Base-by-base conservation (phyloP, 2,888 invertebrate species). In the Leuctra nigra region DNA sequence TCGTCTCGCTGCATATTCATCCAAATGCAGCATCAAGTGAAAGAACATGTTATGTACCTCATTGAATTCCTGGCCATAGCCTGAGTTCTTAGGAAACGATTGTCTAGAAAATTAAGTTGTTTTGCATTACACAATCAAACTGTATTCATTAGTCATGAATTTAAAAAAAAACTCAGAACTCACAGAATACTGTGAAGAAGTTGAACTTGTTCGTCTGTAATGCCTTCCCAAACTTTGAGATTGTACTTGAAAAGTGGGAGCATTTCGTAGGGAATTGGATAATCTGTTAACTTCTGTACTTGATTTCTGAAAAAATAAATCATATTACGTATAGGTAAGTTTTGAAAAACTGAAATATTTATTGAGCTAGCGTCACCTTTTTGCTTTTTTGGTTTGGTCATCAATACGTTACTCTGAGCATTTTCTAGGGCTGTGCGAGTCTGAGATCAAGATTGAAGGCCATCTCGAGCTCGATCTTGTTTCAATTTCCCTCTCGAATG, bases 1-100 rank as follows among this genome's bases (percentile, higher is more conserved):
- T 44, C 63, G 61, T 36, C 57, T 57, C 58, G 66, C 63, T 56
- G 69, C 68, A 61, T 67, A 66, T 52, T 71, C 71, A 58, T 71
- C 70, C 53, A 69, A 61, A 50, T 66, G 65, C 20, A 70, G 57
- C 20, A 70, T 61, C 11, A 61, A 58, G 33, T 65, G 62, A 14
- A 68, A 61, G 24, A 66, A 60, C 20, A 61, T 22, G 16, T 41
- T 61, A 56, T 69, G 69, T 54, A 67, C 66, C 2, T 59, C 41
- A 24, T 54, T 33, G 23, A 38, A 23, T 9, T 16, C 23, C 9
- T 36, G 16, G 50, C 48, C 23, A 11, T 35, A 18, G 35, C 13
- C 25, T 11, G 16, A n/a, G n/a, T 24, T 14, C 2, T 4, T 1
- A n/a, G 47, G 46, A 16, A 18, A 33, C 13, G 38, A 47, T 4